Evolutionary conservation across 2,797 vertebrate genomes (phyloP).

Genomic region (Falco concolor): DNA sequence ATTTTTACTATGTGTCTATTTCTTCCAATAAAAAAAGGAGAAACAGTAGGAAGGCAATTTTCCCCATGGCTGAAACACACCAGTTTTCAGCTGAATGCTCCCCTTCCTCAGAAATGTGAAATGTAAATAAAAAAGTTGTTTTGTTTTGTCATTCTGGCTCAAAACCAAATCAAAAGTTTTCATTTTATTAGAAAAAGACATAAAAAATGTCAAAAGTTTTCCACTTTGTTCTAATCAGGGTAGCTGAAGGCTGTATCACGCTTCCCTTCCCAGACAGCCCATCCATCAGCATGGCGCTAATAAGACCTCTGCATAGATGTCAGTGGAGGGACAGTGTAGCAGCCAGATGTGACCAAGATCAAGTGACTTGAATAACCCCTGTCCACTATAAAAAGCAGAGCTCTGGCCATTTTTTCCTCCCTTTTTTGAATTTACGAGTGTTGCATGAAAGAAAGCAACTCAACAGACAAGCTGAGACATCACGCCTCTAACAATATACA

Average conservation of each 20-base stretch:
- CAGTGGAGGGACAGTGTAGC: background rate
- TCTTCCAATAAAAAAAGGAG: background rate
- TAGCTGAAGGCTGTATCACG: background rate
- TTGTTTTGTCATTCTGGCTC: background rate
- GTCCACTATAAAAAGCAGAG: background rate
- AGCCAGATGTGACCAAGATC: background rate
- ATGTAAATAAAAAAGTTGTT: background rate
- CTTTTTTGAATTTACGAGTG: background rate
- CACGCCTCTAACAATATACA: background rate
- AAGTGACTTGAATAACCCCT: background rate
- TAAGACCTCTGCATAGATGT: background rate
- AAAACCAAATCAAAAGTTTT: background rate
- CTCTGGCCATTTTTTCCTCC: background rate
- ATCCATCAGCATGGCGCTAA: background rate
- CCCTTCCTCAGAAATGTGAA: background rate
- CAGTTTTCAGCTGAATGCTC: background rate
- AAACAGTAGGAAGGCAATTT: slow-evolving; percentile 13
- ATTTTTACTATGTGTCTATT: slow-evolving; percentile 41
- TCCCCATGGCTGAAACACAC: background rate
- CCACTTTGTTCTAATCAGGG: rapidly evolving
- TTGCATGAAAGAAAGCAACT: background rate
- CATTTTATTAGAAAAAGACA: background rate
- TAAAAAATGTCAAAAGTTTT: background rate
- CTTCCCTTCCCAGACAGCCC: background rate
- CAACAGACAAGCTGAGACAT: background rate